phyloP scores from a whole-genome alignment of 2,113 vertebrate species.

The Eudyptes chrysolophus region DNA sequence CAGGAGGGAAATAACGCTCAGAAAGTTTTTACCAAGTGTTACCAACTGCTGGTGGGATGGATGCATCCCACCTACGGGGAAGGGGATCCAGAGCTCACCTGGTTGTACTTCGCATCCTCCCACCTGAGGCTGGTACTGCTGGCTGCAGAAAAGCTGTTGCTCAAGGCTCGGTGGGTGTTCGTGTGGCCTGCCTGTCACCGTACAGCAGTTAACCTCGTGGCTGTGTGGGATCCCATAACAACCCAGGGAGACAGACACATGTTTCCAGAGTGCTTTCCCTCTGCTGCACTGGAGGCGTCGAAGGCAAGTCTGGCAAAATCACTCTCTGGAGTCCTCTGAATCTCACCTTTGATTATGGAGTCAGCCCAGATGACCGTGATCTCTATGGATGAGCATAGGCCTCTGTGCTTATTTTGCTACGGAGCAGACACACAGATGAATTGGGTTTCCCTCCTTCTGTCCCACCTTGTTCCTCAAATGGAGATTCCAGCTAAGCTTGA shows the following conservation, averaged over 20 bases:
- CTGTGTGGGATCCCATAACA: background rate
- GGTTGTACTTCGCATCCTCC: background rate
- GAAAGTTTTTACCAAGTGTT: background rate
- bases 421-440: background rate
- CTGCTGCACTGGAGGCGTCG: rapidly evolving
- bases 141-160: background rate
- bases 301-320: background rate
- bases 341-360: background rate
- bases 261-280: background rate
- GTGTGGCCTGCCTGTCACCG: background rate
- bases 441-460: background rate
- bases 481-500: background rate
- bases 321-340: background rate
- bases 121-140: background rate
- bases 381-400: background rate
- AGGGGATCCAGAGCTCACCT: background rate
- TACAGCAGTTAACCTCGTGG: background rate
- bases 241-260: background rate
- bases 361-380: background rate
- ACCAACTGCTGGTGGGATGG: background rate
- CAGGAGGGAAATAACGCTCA: background rate
- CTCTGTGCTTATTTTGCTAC: background rate
- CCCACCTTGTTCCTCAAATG: background rate
- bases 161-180: background rate
- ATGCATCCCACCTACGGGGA: background rate